Base-by-base conservation (phyloP, 1,140 invertebrate species). In the Pentalonia nigronervosa region DNA sequence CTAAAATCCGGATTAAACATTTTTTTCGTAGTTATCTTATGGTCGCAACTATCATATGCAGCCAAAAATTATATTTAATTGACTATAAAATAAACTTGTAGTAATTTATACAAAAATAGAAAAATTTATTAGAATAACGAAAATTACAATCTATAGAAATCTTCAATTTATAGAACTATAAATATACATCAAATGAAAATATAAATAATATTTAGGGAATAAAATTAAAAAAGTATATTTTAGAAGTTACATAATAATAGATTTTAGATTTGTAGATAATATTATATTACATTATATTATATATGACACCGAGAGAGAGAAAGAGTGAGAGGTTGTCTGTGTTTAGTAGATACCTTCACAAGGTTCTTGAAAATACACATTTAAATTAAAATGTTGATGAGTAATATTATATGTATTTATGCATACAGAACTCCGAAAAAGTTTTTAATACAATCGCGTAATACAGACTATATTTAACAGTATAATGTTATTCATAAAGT, bases 401-500 rank as follows among this genome's bases (percentile, higher is more conserved):
- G 14, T n/a, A 76, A n/a, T n/a, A 76, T 76, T n/a, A 76, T 76
- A 34, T 41, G 41, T 41, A 41, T 41, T 41, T 41, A 41, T 41
- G 41, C 4, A 41, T 6, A 76, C 21, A 76, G 60, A 76, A n/a
- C n/a, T 76, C 11, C 30, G 14, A 67, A 67, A 67, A n/a, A 76
- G 30, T n/a, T 76, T 67, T 76, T 30, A 76, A 76, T 76, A 76
- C 4, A n/a, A 76, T n/a, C n/a, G 0, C n/a, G 14, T 76, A n/a
- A 20, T n/a, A 14, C 60, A 6, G 60, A 76, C 60, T 67, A 67
- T 48, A 48, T 20, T 76, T 76, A 76, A 76, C 60, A n/a, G 17
- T 76, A 76, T 76, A 76, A 76, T 76, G 60, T 76, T 76, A 76
- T 76, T 76, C 60, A 76, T 76, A 76, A 76, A n/a, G 60, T 76